Evolutionary conservation across 2,797 vertebrate genomes (phyloP), one percentile per base, ranked within the genome.

Genomic region (Momotus momota): DNA sequence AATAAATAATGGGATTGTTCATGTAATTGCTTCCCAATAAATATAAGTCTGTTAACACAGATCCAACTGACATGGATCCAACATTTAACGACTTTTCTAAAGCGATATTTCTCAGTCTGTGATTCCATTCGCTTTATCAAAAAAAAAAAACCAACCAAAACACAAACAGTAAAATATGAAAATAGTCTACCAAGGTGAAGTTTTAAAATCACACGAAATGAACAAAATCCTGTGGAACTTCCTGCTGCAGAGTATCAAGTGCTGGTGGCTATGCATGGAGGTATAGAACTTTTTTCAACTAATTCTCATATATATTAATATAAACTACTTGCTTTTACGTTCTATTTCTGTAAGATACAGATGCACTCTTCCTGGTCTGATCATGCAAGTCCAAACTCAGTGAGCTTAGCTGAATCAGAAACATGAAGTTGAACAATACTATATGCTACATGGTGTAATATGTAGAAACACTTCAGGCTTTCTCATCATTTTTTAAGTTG

Each of bases 1-100:
- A 93, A 91, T 88, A 96, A 96, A 96, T 90, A 96, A 93, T 58
- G 70, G 29, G 57, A 84, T 81, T 91, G 81, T 66, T 95, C 70
- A 38, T 52, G 74, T 67, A 95, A 90, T 96, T 1, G 0, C 35
- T 93, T 93, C 90, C 87, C 86, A 92, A 45, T 61, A 92, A 94
- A 83, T 90, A 81, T 35, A 80, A 78, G 52, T 73, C 81, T 58
- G n/a, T 66, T 93, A 81, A 81, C 6, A 19, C 18, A 82, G 51
- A 93, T 43, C 38, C 51, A 88, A 57, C 31, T 86, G 72, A 81
- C 54, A 54, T 7, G 23, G 38, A 85, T 31, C 15, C 52, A 94
- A 55, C 7, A 25, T 31, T 84, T 79, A 55, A 88, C 2, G 7
- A 81, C 45, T 81, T 91, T 85, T 92, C 62, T 69, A 91, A 94